Percentiles rank a stretch among this genome's conserved stretches.
These are phyloP conservation scores for Drosophila setifemur DNA, from an alignment of 1,140 invertebrate genomes.

Conservation along the genomic window DNA sequence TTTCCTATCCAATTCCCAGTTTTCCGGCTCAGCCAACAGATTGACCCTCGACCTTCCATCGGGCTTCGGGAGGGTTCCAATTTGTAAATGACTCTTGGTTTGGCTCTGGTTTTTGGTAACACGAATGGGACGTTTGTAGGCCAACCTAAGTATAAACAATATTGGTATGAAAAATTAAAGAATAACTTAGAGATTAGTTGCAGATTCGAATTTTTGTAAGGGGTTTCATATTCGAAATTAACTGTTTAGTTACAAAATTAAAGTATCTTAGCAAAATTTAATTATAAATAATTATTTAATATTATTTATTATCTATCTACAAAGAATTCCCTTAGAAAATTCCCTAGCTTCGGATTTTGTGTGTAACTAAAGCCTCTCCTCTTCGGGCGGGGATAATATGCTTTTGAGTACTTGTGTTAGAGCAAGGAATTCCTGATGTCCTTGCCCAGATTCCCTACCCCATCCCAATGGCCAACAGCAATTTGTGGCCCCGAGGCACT, in stretches of 20 bases:
- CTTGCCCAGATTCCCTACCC: not conserved
- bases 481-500: slow-evolving; percentile 1
- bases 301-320: too few relatives aligned
- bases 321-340: not conserved
- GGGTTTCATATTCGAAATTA: too few relatives aligned
- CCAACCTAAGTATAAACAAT: not conserved
- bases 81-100: slow-evolving; percentile 1
- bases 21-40: slow-evolving; percentile 1
- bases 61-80: not conserved
- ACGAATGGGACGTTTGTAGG: too few relatives aligned
- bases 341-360: not conserved
- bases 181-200: too few relatives aligned
- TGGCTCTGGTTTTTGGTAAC: not conserved
- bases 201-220: too few relatives aligned
- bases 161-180: too few relatives aligned
- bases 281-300: too few relatives aligned
- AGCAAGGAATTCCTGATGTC: not conserved
- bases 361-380: not conserved
- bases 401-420: slow-evolving; percentile 1
- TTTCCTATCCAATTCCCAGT: not conserved
- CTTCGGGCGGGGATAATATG: not conserved
- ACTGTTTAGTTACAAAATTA: too few relatives aligned
- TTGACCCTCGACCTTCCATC: slow-evolving; percentile 41
- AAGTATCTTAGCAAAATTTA: too few relatives aligned
- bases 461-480: not conserved